These are phyloP conservation scores for Chelonoidis abingdonii DNA, from an alignment of 2,113 vertebrate species.

Conservation along the genomic window DNA sequence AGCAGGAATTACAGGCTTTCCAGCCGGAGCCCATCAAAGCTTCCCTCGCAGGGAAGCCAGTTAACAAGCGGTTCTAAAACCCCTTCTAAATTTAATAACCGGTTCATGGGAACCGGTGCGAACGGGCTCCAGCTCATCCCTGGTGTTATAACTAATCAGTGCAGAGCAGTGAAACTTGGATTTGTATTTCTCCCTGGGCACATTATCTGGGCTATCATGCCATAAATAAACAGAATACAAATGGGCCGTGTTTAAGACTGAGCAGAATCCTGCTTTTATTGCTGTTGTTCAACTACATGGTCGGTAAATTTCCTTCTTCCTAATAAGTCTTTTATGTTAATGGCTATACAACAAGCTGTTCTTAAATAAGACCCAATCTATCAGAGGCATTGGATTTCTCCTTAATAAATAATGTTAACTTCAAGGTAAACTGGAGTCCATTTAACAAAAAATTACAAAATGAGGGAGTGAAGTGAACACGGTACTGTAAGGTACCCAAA, in stretches of 20 bases:
- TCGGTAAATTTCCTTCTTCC: fast-evolving
- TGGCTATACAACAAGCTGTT: neutral
- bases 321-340: neutral
- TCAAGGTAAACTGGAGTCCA: neutral
- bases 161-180: neutral
- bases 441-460: neutral
- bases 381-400: neutral
- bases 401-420: neutral
- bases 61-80: no score
- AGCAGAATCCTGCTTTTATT: neutral
- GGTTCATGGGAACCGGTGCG: no score
- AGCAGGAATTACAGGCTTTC: no score
- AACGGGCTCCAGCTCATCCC: no score
- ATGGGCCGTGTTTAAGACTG: neutral
- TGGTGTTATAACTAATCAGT: neutral
- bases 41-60: no score
- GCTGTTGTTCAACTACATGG: fast-evolving
- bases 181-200: neutral
- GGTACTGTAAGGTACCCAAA: neutral
- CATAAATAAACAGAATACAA: neutral
- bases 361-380: neutral
- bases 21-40: no score
- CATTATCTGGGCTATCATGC: fast-evolving
- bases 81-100: no score
- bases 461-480: neutral